Evolutionary conservation across 2,888 invertebrate genomes (phyloP).

Genomic region (Drosophila glabriapex): DNA sequence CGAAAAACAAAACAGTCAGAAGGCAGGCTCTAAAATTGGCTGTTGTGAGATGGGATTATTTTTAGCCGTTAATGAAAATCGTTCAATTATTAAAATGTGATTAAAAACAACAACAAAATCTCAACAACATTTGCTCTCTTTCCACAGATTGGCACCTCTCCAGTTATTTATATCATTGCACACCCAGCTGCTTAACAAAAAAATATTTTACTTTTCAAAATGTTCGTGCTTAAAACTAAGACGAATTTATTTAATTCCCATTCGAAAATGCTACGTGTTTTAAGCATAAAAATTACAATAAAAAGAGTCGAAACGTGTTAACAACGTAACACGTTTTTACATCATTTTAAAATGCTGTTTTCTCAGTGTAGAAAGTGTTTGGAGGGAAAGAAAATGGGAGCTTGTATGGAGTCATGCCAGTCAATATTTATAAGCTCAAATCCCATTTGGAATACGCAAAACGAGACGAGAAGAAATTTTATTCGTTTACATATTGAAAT

Average conservation of each 20-base stretch:
- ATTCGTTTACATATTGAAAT: conserved; percentile 75
- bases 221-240: not conserved
- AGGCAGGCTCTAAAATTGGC: not conserved
- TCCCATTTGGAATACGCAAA: conserved; percentile 66
- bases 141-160: not conserved
- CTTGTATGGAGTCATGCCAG: conserved; percentile 15
- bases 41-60: too few relatives aligned
- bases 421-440: conserved; percentile 71
- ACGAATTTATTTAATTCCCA: not conserved
- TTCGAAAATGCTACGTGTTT: not conserved
- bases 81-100: not conserved
- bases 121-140: not conserved
- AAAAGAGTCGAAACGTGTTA: not conserved
- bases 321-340: not conserved
- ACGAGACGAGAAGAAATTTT: conserved; percentile 59
- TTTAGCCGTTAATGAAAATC: not conserved
- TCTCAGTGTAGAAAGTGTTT: conserved; percentile 1
- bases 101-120: not conserved
- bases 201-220: not conserved
- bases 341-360: not conserved
- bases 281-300: not conserved
- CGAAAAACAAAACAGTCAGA: not conserved
- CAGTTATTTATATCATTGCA: not conserved
- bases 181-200: not conserved
- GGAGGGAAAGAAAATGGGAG: not conserved